Evolutionary conservation across 2,113 vertebrate species (phyloP).

Genomic region (Alaudala cheleensis): DNA sequence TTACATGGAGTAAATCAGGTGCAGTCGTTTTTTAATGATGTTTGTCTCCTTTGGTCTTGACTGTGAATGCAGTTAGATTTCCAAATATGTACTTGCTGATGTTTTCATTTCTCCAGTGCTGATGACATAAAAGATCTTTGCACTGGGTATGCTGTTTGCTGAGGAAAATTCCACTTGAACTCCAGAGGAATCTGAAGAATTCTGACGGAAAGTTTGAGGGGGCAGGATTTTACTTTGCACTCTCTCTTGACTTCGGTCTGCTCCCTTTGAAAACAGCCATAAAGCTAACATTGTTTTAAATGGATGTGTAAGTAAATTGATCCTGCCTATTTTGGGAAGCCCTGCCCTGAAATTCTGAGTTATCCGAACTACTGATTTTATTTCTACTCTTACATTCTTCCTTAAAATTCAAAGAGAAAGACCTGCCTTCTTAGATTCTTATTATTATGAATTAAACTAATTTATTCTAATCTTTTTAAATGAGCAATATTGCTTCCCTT

Average conservation of each 20-base stretch:
- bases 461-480: background rate
- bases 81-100: constrained; percentile 61
- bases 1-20: background rate
- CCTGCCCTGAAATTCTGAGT: background rate
- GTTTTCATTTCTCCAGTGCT: constrained; percentile 37
- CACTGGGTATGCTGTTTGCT: constrained; percentile 21
- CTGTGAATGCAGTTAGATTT: constrained; percentile 18
- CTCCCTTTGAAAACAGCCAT: constrained; percentile 5
- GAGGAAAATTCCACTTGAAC: constrained; percentile 69
- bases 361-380: background rate
- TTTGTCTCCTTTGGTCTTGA: background rate
- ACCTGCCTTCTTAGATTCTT: background rate
- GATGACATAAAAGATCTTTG: constrained; percentile 50
- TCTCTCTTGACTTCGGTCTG: constrained; percentile 10
- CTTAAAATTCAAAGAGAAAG: background rate
- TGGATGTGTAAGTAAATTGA: background rate
- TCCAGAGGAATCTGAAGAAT: constrained; percentile 52
- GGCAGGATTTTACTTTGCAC: constrained; percentile 27
- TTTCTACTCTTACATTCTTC: background rate
- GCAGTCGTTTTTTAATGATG: background rate
- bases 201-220: constrained; percentile 47
- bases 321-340: background rate
- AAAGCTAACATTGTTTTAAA: constrained; percentile 56
- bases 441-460: background rate
- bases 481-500: background rate